Conservation (phyloP, 2,888 invertebrate genomes). For the Limnephilus marmoratus region DNA sequence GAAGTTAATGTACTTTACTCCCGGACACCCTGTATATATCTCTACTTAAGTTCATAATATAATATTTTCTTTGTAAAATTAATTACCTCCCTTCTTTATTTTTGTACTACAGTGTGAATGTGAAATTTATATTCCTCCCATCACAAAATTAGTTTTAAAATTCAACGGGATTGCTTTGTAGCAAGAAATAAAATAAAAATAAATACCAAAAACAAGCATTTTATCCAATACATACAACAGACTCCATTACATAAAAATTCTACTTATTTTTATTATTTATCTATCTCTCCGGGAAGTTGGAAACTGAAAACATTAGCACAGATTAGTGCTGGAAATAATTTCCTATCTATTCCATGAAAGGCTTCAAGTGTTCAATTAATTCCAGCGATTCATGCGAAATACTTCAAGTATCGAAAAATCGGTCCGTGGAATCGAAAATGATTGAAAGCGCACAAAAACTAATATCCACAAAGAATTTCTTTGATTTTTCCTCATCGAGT, state of each 20-base stretch:
- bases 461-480: slow-evolving; percentile 43
- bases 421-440: slow-evolving; percentile 35
- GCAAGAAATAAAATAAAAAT: too few relatives aligned
- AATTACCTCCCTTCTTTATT: too few relatives aligned
- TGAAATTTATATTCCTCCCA: too few relatives aligned
- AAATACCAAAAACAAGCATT: too few relatives aligned
- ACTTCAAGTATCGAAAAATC: slow-evolving; percentile 9
- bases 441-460: slow-evolving; percentile 29
- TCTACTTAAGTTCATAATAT: too few relatives aligned
- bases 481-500: slow-evolving; percentile 51
- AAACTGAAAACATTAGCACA: background rate
- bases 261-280: background rate
- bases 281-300: background rate
- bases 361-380: slow-evolving; percentile 2
- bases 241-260: background rate
- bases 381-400: background rate
- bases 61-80: too few relatives aligned
- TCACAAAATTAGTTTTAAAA: too few relatives aligned
- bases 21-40: too few relatives aligned
- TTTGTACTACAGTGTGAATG: too few relatives aligned
- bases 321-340: background rate
- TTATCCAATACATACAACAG: background rate
- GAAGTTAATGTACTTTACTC: too few relatives aligned
- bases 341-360: background rate
- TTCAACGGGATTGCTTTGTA: too few relatives aligned